A percentile compares a stretch with the other conserved stretches of the same genome.
phyloP scores from a whole-genome alignment of 2,888 invertebrate species.

The Autographa pulchrina region DNA sequence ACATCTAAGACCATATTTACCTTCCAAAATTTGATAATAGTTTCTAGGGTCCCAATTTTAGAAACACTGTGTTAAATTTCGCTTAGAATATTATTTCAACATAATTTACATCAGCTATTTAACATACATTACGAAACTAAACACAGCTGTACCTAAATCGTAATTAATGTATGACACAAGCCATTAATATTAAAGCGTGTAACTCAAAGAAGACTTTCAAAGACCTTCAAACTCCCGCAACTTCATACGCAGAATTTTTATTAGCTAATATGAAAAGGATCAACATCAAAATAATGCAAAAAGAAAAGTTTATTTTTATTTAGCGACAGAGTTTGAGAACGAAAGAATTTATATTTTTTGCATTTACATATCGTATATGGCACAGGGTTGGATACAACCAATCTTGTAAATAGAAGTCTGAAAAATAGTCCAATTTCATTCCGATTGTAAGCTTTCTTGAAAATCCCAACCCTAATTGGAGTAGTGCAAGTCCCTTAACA shows the following conservation, averaged over 20 bases:
- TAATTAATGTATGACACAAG: conserved; percentile 1
- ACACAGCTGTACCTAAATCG: not conserved
- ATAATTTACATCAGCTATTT: not conserved
- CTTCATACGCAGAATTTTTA: conserved; percentile 4
- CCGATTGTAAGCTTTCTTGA: conserved; percentile 33
- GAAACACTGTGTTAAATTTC: not conserved
- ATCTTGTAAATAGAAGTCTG: conserved; percentile 42
- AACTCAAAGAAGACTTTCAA: conserved; percentile 4
- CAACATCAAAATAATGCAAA: conserved; percentile 57
- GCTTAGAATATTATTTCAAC: not conserved
- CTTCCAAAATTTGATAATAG: not conserved
- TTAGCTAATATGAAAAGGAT: conserved; percentile 56
- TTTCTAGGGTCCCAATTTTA: not conserved
- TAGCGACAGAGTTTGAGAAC: conserved; percentile 36
- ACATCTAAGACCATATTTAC: not conserved
- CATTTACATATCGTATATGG: conserved; percentile 59
- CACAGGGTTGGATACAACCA: conserved; percentile 46
- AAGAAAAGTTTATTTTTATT: conserved; percentile 56
- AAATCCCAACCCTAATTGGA: conserved; percentile 14
- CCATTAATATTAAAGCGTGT: conserved; percentile 1
- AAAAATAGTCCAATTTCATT: conserved; percentile 44
- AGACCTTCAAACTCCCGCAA: conserved; percentile 2
- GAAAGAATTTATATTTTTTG: conserved; percentile 52
- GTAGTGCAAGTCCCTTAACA: conserved; percentile 2
- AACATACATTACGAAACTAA: not conserved